Evolutionary conservation across 2,888 invertebrate genomes (phyloP).

Genomic region (Desoria tigrina): DNA sequence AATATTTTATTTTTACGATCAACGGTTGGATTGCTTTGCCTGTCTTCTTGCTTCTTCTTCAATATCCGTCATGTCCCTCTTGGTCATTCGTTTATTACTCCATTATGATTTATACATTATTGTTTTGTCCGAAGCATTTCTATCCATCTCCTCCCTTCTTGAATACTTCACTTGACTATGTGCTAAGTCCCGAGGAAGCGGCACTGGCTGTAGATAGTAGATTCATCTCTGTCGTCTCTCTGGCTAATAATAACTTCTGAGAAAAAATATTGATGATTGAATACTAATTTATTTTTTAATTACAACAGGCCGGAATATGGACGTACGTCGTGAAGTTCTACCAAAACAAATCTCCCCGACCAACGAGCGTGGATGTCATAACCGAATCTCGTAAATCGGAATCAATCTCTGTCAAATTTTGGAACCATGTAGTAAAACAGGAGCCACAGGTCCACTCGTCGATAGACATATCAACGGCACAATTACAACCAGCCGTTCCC

Average conservation of each 20-base stretch:
- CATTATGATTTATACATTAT: conserved; percentile 31
- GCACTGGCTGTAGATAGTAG: too few species aligned
- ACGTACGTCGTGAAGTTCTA: conserved; percentile 52
- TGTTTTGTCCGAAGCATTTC: too few species aligned
- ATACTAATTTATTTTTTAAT: conserved; percentile 5
- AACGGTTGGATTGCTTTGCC: too few species aligned
- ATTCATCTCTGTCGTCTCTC: neutral
- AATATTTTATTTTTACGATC: too few species aligned
- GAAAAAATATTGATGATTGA: neutral
- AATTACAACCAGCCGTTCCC: neutral
- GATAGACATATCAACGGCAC: neutral
- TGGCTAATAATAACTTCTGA: neutral
- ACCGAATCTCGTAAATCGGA: conserved; percentile 51
- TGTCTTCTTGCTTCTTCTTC: neutral
- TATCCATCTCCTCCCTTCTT: too few species aligned
- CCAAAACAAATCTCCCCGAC: conserved; percentile 46
- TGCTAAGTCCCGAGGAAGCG: neutral
- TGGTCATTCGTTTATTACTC: conserved; percentile 25
- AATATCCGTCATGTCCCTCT: conserved; percentile 9
- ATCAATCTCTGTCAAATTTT: conserved; percentile 52
- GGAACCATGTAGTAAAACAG: conserved; percentile 52
- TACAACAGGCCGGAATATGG: conserved; percentile 52
- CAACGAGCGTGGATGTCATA: conserved; percentile 52
- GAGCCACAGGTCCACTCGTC: conserved; percentile 22
- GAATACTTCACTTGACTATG: neutral